Conservation (phyloP, 1,140 invertebrate genomes). For the Palaemon carinicauda region DNA sequence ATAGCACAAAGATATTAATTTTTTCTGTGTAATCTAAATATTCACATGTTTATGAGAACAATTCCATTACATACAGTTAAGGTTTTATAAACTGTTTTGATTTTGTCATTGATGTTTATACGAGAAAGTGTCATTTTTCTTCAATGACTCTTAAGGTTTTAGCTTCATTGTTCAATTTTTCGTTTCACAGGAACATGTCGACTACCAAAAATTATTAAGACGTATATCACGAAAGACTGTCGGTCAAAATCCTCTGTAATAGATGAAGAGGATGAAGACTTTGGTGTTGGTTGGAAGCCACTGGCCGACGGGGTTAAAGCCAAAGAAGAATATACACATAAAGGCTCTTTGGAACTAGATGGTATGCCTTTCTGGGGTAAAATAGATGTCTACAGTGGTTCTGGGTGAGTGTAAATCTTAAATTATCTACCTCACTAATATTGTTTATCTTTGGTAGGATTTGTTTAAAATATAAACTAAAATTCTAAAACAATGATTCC, state of each 20-base stretch:
- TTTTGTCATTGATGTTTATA: no score
- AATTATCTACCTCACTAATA: conserved; percentile 38
- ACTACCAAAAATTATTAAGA: not conserved
- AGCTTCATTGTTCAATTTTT: not conserved
- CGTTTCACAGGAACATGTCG: not conserved
- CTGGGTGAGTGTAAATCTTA: conserved; percentile 66
- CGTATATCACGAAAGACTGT: not conserved
- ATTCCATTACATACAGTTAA: no score
- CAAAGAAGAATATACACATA: not conserved
- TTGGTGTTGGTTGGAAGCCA: conserved; percentile 12
- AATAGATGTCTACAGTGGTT: conserved; percentile 67
- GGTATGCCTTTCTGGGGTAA: conserved; percentile 67
- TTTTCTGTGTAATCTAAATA: no score
- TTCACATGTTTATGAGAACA: no score
- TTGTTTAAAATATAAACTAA: no score
- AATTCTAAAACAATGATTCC: no score
- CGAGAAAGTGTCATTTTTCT: no score
- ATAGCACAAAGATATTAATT: no score
- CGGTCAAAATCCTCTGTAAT: not conserved
- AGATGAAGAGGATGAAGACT: conserved; percentile 12
- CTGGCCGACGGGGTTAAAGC: not conserved
- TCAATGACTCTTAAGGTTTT: no score
- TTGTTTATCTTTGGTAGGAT: no score
- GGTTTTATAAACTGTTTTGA: no score
- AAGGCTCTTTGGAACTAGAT: conserved; percentile 61